Evolutionary conservation across 2,797 vertebrate genomes (phyloP), one percentile per base, ranked within the genome.

Genomic region (Apogon hyalosoma): DNA sequence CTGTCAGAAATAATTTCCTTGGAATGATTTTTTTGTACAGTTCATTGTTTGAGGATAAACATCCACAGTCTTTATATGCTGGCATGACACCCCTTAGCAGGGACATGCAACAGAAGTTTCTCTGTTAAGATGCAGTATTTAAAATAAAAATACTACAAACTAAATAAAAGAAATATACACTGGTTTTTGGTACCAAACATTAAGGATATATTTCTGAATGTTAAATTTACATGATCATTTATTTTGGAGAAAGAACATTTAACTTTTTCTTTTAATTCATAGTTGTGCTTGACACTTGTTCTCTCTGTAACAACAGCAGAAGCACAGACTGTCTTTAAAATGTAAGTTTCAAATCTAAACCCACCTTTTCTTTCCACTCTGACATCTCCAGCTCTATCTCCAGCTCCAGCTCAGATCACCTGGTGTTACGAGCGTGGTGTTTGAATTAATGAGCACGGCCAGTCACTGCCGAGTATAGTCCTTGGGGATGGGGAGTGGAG

Each of bases 401-500:
- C 24, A 28, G 2, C 43, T 67, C 24, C 43, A 58, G 64, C 67
- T 63, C 21, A 47, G 49, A 42, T 58, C 18, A 39, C 31, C 56
- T 28, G 69, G 47, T 58, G 63, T 16, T 57, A 46, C 58, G 21
- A 31, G 50, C 57, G 46, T 14, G 40, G 57, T 71, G 77, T 75
- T 72, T 74, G 86, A 75, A 85, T 90, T 73, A 78, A 85, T 87
- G 87, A 73, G 81, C 38, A 50, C 31, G 47, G 79, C 73, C 42
- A 60, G 75, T 46, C 50, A 77, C 53, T 15, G 64, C 59, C 3
- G 62, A 36, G 55, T 19, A 2, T 87, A 90, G 82, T 83, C 42
- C 59, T 73, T 8, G 77, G 95, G 93, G 71, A 99, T 99, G 98
- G 97, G 95, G 90, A 96, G 92, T 93, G 96, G 95, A 88, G 95